phyloP scores from a whole-genome alignment of 2,113 vertebrate species.

The Indicator indicator region DNA sequence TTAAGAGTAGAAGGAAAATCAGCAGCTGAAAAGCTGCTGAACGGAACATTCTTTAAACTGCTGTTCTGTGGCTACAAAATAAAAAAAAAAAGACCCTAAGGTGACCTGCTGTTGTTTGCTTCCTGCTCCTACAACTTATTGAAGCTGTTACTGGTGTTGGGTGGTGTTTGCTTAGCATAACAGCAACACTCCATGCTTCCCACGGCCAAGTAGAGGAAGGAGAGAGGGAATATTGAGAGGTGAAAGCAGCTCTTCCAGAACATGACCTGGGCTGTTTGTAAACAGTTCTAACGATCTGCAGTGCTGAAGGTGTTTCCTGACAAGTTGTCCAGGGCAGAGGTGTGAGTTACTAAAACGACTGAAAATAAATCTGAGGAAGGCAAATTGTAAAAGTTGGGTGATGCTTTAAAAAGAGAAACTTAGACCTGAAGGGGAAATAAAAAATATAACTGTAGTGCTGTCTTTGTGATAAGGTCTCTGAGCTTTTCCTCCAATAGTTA shows the following conservation, averaged over 20 bases:
- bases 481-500: conserved; percentile 48
- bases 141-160: neutral
- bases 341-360: neutral
- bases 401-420: neutral
- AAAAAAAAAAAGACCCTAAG: neutral
- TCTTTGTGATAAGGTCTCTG: neutral
- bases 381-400: neutral
- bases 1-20: neutral
- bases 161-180: neutral
- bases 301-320: neutral
- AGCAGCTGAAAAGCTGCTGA: conserved; percentile 14
- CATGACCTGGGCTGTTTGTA: neutral
- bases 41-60: neutral
- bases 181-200: accelerated
- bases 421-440: neutral
- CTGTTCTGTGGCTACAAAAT: neutral
- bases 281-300: neutral
- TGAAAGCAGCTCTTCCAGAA: neutral
- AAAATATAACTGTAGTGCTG: neutral
- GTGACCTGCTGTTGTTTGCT: neutral
- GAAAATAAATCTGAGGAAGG: neutral
- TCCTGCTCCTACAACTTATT: neutral
- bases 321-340: neutral
- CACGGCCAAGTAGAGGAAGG: neutral
- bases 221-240: neutral